Base-by-base conservation (phyloP, 2,113 vertebrate genomes). In the Ascaphus truei region DNA sequence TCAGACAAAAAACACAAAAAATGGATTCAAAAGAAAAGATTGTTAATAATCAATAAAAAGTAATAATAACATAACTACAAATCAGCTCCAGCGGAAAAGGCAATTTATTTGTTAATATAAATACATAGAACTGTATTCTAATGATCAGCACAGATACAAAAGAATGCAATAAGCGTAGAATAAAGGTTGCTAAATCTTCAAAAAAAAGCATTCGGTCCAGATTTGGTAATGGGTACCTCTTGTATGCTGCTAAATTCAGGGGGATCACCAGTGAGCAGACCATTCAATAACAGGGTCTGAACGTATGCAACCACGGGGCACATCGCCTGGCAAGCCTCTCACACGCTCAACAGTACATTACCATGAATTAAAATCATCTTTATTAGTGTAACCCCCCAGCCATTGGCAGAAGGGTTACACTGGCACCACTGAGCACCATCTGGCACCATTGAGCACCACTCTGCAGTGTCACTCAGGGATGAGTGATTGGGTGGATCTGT, bases 301-400 rank as follows among this genome's bases (percentile, higher is more conserved):
- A 56, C 43, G 36, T 29, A 66, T 56, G 66, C 59, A 43, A 68
- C 55, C 30, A 45, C 57, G n/a, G 55, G 41, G 37, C 66, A 68
- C 36, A 27, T 8, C 25, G 29, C 52, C 64, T 68, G 64, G 64
- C 29, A 68, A 47, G 52, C 20, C 53, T 37, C 31, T 36, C 36
- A 59, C 43, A 59, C 41, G 34, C 41, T 59, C 37, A 30, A 45
- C 51, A 57, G 39, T 58, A 58, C 57, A 68, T 68, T 58, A 68
- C 65, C 52, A 68, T 68, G 65, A 58, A 68, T 68, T 68, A 27
- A 68, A 58, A 58, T 58, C 37, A 68, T 68, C 53, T 68, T 68
- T 68, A 68, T 68, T 68, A 68, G 65, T 68, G 65, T 57, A 68
- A 57, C 52, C 63, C 63, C 53, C 65, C 51, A 48, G 62, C 62